Evolutionary conservation across 2,888 invertebrate genomes (phyloP).

Genomic region (Rhamphomyia laevipes): DNA sequence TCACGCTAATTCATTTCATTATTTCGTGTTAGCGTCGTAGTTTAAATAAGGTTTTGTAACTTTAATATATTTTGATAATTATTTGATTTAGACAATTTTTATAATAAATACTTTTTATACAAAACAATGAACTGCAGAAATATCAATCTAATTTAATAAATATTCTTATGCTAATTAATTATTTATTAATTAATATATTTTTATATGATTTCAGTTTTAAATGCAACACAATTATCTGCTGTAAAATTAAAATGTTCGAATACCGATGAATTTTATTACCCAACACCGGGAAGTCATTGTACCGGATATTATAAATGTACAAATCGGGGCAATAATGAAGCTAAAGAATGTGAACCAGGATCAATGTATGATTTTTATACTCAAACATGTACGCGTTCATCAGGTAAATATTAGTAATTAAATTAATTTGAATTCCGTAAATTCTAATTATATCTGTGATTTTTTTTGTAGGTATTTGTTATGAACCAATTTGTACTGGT

Average conservation of each 20-base stretch:
- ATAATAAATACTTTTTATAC: no score
- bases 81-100: no score
- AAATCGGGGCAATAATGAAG: constrained; percentile 22
- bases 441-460: background rate
- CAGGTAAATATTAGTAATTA: constrained; percentile 20
- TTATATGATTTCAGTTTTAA: no score
- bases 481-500: constrained; percentile 47
- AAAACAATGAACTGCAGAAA: no score
- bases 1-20: no score
- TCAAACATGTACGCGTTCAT: constrained; percentile 43
- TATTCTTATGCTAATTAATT: no score
- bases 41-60: no score
- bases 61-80: no score
- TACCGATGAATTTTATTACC: constrained; percentile 33
- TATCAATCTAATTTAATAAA: no score
- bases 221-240: constrained; percentile 5
- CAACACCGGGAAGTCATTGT: constrained; percentile 46
- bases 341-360: constrained; percentile 42
- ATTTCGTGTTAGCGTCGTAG: no score
- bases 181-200: no score
- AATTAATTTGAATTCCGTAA: background rate
- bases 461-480: constrained; percentile 39
- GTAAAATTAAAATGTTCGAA: constrained; percentile 22
- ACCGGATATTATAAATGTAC: constrained; percentile 45
- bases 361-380: constrained; percentile 45